A percentile compares a stretch with the other conserved stretches of the same genome.
Evolutionary conservation across 2,113 vertebrate species (phyloP).

Genomic region (Parus major): DNA sequence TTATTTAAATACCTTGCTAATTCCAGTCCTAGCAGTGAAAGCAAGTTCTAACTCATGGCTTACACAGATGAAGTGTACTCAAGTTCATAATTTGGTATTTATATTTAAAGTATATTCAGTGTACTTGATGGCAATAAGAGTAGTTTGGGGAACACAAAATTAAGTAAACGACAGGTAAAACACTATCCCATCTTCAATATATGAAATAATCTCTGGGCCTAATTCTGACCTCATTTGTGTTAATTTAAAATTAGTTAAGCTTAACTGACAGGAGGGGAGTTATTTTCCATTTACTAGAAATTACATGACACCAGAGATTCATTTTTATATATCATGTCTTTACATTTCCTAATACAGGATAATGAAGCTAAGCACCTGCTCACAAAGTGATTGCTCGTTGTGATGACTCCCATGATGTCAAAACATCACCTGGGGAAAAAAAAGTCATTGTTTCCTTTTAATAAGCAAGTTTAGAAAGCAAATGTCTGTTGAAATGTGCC

Average conservation of each 20-base stretch:
- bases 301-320: neutral
- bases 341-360: neutral
- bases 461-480: neutral
- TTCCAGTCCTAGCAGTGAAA: neutral
- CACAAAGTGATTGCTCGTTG: neutral
- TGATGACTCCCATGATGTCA: neutral
- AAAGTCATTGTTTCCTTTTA: neutral
- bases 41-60: neutral
- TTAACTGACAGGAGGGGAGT: neutral
- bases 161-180: neutral
- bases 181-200: neutral
- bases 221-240: neutral
- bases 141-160: neutral
- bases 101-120: neutral
- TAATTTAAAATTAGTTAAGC: neutral
- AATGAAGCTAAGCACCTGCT: constrained; percentile 11
- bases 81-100: neutral
- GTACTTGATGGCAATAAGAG: neutral
- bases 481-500: neutral
- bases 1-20: neutral
- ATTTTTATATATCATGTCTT: neutral
- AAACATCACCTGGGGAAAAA: neutral
- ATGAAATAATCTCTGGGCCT: neutral
- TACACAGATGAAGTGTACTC: neutral
- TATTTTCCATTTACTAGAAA: neutral